phyloP scores from a whole-genome alignment of 2,797 vertebrate genomes.

The Pipistrellus pygmaeus region DNA sequence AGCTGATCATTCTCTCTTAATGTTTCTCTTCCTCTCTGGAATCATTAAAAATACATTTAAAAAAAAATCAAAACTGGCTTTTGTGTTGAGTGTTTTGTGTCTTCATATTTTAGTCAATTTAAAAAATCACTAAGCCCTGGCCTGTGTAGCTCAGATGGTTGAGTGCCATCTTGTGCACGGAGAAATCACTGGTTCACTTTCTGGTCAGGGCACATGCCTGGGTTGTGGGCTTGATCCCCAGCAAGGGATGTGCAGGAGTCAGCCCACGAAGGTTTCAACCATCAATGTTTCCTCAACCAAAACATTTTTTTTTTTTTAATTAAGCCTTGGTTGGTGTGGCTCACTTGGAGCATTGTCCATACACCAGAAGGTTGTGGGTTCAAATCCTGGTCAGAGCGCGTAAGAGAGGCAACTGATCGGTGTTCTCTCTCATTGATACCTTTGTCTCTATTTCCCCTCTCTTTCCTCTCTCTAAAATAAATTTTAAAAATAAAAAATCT shows the following conservation, averaged over 20 bases:
- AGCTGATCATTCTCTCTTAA: too few species aligned
- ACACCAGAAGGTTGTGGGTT: neutral
- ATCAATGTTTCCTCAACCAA: neutral
- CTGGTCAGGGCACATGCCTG: neutral
- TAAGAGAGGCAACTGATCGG: neutral
- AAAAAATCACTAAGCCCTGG: neutral
- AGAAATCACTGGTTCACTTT: neutral
- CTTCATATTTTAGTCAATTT: conserved; percentile 24
- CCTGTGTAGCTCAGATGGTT: neutral
- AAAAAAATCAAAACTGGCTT: conserved; percentile 34
- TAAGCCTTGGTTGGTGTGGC: neutral
- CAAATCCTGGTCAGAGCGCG: neutral
- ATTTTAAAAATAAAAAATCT: conserved; percentile 1
- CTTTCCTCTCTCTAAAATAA: neutral
- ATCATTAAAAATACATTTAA: too few species aligned
- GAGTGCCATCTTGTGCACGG: neutral
- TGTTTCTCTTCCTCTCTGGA: too few species aligned
- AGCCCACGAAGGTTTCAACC: neutral
- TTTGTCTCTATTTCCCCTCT: neutral
- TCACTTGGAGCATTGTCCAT: neutral
- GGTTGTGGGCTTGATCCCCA: neutral
- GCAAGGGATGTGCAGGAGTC: neutral
- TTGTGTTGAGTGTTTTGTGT: conserved; percentile 50
- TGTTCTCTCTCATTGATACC: neutral
- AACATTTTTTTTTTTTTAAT: neutral